Conservation (phyloP, 1,140 invertebrate species). For the Pectinophora gossypiella region DNA sequence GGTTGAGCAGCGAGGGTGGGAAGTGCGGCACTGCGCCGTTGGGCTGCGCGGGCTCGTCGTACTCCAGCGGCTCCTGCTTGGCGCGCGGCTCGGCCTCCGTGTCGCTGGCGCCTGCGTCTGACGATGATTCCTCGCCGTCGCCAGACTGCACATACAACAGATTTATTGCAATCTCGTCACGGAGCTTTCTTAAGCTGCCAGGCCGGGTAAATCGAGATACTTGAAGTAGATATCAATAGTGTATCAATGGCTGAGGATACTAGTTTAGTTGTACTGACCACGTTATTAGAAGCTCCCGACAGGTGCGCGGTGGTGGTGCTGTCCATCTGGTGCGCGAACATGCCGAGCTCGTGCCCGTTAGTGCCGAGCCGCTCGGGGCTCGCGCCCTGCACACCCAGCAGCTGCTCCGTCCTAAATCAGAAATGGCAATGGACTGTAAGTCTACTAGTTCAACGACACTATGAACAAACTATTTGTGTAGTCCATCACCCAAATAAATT, state of each 20-base stretch:
- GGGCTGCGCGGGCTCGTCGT: constrained; percentile 81
- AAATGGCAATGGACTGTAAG: constrained; percentile 22
- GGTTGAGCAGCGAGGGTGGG: constrained; percentile 59
- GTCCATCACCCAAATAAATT: no score
- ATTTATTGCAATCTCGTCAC: not conserved
- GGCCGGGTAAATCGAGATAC: no score
- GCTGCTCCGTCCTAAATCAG: constrained; percentile 62
- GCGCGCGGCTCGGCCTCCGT: constrained; percentile 76
- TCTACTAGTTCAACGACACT: no score
- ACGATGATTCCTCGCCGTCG: constrained; percentile 85
- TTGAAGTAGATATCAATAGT: no score
- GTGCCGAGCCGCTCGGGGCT: constrained; percentile 63
- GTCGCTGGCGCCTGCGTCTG: constrained; percentile 81
- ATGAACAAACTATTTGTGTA: no score
- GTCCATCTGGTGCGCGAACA: constrained; percentile 85
- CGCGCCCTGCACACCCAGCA: constrained; percentile 46
- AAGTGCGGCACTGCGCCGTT: constrained; percentile 78
- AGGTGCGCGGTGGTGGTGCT: constrained; percentile 69
- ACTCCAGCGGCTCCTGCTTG: constrained; percentile 79
- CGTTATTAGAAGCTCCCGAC: constrained; percentile 53
- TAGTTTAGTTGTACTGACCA: constrained; percentile 57
- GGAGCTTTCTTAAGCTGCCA: no score
- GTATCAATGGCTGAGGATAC: no score
- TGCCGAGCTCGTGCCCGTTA: constrained; percentile 78
- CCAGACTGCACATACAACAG: constrained; percentile 23